Conservation (phyloP, 2,888 invertebrate species). For the Eupsilia transversa region DNA sequence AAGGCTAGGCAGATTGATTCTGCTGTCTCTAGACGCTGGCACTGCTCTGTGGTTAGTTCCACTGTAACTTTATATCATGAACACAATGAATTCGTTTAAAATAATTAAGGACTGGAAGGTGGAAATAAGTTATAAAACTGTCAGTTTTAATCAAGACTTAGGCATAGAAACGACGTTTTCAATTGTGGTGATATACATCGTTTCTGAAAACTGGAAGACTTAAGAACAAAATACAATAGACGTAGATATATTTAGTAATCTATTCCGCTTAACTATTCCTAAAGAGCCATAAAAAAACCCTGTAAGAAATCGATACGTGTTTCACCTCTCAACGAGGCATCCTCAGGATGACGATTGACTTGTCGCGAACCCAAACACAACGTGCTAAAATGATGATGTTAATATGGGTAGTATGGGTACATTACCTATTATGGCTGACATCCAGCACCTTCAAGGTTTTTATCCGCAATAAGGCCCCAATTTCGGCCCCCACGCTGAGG, state of each 20-base stretch:
- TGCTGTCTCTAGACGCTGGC: not conserved
- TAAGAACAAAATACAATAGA: too few species aligned
- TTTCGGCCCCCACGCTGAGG: not conserved
- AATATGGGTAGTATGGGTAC: too few species aligned
- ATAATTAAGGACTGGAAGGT: constrained; percentile 21
- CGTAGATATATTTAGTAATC: too few species aligned
- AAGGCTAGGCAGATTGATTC: too few species aligned
- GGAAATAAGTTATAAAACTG: constrained; percentile 2
- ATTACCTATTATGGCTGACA: constrained; percentile 49
- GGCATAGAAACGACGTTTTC: not conserved
- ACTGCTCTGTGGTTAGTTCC: constrained; percentile 5
- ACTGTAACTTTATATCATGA: constrained; percentile 53
- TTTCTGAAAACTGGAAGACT: not conserved
- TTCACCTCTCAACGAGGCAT: too few species aligned
- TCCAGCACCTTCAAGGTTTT: constrained; percentile 13
- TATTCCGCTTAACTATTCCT: too few species aligned
- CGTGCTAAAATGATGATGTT: too few species aligned
- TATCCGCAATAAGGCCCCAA: constrained; percentile 28
- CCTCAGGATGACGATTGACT: too few species aligned
- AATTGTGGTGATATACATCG: constrained; percentile 7
- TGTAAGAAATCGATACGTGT: too few species aligned
- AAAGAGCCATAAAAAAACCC: too few species aligned
- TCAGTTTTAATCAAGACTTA: not conserved
- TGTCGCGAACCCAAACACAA: too few species aligned
- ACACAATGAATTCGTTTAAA: too few species aligned